These are phyloP conservation scores for Sterrhoptilus dennistouni DNA, from an alignment of 2,113 vertebrate species.

Conservation along the genomic window DNA sequence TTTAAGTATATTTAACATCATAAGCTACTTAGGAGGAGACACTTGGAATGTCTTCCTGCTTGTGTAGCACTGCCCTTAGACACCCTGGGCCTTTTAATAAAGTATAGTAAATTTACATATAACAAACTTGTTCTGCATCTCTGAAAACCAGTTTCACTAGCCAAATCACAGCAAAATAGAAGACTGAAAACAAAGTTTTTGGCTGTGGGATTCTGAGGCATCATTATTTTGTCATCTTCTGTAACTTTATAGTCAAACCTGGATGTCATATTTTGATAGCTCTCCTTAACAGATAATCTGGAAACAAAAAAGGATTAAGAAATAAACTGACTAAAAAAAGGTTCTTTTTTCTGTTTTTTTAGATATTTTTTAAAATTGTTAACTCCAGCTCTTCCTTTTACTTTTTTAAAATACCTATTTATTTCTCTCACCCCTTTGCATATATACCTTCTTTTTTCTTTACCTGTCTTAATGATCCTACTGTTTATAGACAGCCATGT, in stretches of 20 bases:
- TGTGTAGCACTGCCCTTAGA: not conserved
- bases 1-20: not conserved
- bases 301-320: not conserved
- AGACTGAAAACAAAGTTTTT: not conserved
- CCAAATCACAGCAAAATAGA: not conserved
- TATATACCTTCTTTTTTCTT: not conserved
- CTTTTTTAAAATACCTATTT: not conserved
- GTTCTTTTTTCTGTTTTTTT: not conserved
- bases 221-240: not conserved
- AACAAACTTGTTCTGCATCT: not conserved
- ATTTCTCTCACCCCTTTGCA: not conserved
- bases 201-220: not conserved
- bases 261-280: not conserved
- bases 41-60: not conserved
- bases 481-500: not conserved
- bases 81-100: not conserved
- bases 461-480: not conserved
- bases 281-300: not conserved
- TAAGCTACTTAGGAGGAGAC: not conserved
- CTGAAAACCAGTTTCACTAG: not conserved
- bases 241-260: not conserved
- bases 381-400: not conserved
- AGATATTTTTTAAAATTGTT: not conserved
- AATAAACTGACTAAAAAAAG: not conserved
- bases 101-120: not conserved